Percentiles rank a stretch among this genome's conserved stretches.
phyloP scores from a whole-genome alignment of 2,888 invertebrate genomes.

The Drosophila maculinotata region DNA sequence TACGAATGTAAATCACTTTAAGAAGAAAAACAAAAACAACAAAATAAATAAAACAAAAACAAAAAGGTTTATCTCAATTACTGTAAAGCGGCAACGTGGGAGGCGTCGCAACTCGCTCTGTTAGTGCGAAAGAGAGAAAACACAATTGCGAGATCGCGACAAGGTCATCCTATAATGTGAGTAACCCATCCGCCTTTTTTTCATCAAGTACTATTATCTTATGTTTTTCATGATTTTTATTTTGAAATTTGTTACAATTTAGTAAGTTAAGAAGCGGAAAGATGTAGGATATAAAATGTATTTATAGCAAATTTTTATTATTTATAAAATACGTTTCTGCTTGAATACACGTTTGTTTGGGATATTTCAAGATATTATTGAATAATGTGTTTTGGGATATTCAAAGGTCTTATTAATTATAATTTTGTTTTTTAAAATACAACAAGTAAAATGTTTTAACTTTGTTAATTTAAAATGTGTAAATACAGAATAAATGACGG shows the following conservation, averaged over 20 bases:
- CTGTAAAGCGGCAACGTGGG: constrained; percentile 64
- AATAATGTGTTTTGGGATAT: too few species aligned
- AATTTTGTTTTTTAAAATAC: too few species aligned
- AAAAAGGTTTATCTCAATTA: constrained; percentile 52
- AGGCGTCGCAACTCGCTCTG: constrained; percentile 28
- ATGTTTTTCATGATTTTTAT: constrained; percentile 17
- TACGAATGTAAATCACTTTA: constrained; percentile 45
- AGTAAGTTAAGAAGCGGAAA: too few species aligned
- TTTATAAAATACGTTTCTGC: too few species aligned
- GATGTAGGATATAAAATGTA: not conserved
- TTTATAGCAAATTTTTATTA: too few species aligned
- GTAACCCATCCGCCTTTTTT: constrained; percentile 54
- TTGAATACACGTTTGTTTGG: too few species aligned
- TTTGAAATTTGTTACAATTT: constrained; percentile 11
- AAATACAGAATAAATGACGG: too few species aligned
- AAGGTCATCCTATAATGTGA: constrained; percentile 61
- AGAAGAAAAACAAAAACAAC: constrained; percentile 26
- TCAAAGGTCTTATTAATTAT: too few species aligned
- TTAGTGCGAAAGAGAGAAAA: constrained; percentile 20
- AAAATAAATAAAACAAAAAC: constrained; percentile 7
- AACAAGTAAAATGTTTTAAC: too few species aligned
- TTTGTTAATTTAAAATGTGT: too few species aligned
- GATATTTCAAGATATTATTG: too few species aligned
- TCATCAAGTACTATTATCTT: constrained; percentile 18
- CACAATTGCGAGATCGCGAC: constrained; percentile 49